Percentiles rank a stretch among this genome's conserved stretches.
Conservation (phyloP, 2,113 vertebrate genomes). For the Daubentonia madagascariensis region DNA sequence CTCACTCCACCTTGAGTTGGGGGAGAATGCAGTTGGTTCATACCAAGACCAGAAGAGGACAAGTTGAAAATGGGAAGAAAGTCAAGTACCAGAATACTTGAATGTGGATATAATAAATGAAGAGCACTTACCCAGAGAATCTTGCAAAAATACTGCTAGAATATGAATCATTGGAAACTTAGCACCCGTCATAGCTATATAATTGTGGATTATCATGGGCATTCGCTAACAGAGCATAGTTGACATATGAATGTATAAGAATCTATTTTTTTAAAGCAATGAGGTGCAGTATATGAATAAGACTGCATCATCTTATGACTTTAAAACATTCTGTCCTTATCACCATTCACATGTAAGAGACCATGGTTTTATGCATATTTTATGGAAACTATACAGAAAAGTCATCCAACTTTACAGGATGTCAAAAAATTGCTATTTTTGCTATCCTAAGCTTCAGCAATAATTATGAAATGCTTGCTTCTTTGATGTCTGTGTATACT, state of each 20-base stretch:
- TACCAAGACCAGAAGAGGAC: not conserved
- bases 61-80: not conserved
- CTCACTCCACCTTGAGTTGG: not conserved
- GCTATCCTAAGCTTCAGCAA: not conserved
- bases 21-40: not conserved
- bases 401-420: not conserved
- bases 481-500: not conserved
- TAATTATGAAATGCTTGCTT: not conserved
- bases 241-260: not conserved
- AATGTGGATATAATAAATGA: not conserved
- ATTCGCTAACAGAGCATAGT: not conserved
- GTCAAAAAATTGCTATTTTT: not conserved
- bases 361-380: not conserved
- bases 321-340: conserved; percentile 6
- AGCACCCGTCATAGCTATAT: not conserved
- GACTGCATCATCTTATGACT: not conserved
- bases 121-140: not conserved
- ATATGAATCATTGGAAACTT: not conserved
- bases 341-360: not conserved
- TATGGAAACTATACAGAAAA: not conserved
- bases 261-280: not conserved
- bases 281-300: not conserved
- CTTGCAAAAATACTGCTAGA: not conserved
- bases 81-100: not conserved
- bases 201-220: not conserved